These are phyloP conservation scores for Taeniopygia guttata DNA, from an alignment of 2,797 vertebrate genomes.

Conservation along the genomic window DNA sequence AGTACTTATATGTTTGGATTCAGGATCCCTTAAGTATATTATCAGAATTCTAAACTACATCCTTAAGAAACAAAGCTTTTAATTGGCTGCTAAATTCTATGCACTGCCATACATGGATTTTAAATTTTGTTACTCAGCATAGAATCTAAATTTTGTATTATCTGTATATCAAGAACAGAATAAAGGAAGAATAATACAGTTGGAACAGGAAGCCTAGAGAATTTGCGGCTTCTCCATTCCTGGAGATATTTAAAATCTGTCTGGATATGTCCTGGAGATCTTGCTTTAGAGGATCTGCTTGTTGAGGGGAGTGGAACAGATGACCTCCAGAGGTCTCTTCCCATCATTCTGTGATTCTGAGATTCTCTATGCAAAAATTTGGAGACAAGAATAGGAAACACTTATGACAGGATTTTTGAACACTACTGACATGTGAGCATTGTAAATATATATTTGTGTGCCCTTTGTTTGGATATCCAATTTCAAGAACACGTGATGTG, in stretches of 20 bases:
- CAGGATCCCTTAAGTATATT: background rate
- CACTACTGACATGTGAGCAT: background rate
- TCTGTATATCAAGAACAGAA: background rate
- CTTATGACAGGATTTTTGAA: background rate
- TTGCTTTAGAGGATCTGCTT: background rate
- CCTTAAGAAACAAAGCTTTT: background rate
- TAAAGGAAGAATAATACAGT: background rate
- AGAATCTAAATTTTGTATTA: background rate
- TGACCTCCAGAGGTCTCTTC: background rate
- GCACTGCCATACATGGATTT: fast-evolving
- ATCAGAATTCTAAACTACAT: background rate
- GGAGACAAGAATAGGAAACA: background rate
- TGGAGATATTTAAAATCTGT: background rate
- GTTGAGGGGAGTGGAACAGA: background rate
- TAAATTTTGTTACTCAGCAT: background rate
- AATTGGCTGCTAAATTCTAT: background rate
- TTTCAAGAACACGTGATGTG: background rate
- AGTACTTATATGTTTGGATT: background rate
- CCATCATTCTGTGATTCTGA: background rate
- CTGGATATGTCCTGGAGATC: background rate
- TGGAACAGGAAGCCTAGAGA: background rate
- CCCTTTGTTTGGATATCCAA: background rate
- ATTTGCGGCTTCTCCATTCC: background rate
- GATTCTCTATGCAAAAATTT: background rate
- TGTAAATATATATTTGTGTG: background rate